Conservation (phyloP, 2,888 invertebrate genomes). For the Dexiosoma caninum region DNA sequence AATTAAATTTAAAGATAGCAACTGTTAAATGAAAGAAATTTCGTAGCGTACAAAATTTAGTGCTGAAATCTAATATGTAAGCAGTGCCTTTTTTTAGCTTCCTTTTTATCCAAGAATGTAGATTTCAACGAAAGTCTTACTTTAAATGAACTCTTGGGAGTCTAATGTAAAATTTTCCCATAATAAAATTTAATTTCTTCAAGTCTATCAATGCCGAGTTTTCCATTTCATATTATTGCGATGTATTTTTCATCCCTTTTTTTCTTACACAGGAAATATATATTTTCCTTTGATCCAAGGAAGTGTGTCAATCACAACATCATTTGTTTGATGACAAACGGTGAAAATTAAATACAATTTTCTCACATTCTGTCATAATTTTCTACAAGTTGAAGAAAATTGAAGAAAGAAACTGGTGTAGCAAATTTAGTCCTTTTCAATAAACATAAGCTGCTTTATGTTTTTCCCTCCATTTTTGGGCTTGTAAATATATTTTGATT, state of each 20-base stretch:
- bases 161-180: too few relatives aligned
- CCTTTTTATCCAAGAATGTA: too few relatives aligned
- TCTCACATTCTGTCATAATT: conserved; percentile 53
- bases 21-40: too few relatives aligned
- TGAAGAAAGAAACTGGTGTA: conserved; percentile 12
- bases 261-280: not conserved
- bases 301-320: conserved; percentile 39
- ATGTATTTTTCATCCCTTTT: not conserved
- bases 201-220: too few relatives aligned
- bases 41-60: too few relatives aligned
- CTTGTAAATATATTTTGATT: conserved; percentile 46
- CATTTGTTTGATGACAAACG: conserved; percentile 48
- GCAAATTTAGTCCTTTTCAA: conserved; percentile 48
- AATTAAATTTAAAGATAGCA: too few relatives aligned
- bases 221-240: not conserved
- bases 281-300: conserved; percentile 27
- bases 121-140: too few relatives aligned
- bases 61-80: too few relatives aligned
- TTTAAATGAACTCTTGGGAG: too few relatives aligned
- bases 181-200: too few relatives aligned
- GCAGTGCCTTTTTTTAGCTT: too few relatives aligned
- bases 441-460: not conserved
- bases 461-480: not conserved
- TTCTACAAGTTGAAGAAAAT: conserved; percentile 9
- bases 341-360: conserved; percentile 23